Base-by-base conservation (phyloP, 1,140 invertebrate genomes). In the Penaeus indicus region DNA sequence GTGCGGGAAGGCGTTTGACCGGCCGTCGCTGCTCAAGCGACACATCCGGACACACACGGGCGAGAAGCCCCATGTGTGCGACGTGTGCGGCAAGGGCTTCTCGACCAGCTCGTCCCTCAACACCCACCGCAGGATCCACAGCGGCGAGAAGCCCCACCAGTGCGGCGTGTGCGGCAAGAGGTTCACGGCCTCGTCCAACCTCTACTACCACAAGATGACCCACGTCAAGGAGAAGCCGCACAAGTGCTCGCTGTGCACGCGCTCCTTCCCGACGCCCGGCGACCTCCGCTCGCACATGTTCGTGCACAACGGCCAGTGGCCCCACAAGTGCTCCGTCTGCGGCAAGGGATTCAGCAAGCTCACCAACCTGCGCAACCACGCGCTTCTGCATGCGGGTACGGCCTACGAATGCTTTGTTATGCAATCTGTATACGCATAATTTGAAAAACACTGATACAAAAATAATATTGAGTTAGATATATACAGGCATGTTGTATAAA, bases 201-300 rank as follows among this genome's bases (percentile, higher is more conserved):
- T 99, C 16, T 99, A 99, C 93, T 99, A 99, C 93, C 98, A 99
- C 94, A 95, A 97, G 91, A 99, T 99, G 98, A 99, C 98, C 89
- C 98, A 99, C 93, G 98, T 98, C 92, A 99, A 99, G 96, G 94
- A 95, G 89, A 95, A 95, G 91, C 95, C 95, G 2, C 95, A 95
- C 90, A 95, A 95, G 89, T 95, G 95, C 90, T 92, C 92, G 10
- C 91, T 94, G 21, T 95, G 95, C 86, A 93, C 92, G 10, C 94
- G 95, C 87, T 95, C 94, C 0, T 95, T 95, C 92, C 94, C 95
- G 60, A 95, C 95, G 13, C 95, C 95, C n/a, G 95, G 95, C 5
- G 95, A 95, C 92, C 92, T 95, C 25, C 93, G 94, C 90, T 94
- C 94, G 84, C 94, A 95, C 91, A 94, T 94, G 92, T 95, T 96